Percentiles rank a stretch among this genome's conserved stretches.
These are phyloP conservation scores for Sinocyclocheilus rhinocerous DNA, from an alignment of 2,113 vertebrate species.

Conservation along the genomic window DNA sequence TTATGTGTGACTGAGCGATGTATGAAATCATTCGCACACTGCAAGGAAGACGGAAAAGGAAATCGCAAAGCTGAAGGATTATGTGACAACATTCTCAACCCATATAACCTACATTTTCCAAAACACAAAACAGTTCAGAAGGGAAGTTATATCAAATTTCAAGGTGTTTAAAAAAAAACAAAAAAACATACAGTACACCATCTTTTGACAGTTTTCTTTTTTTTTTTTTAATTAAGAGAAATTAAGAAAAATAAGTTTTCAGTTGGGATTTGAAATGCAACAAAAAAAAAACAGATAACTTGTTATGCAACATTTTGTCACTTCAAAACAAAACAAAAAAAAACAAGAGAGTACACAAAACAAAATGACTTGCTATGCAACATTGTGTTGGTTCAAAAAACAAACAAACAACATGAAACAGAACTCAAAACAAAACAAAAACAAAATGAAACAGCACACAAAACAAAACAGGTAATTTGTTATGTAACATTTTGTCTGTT, in stretches of 20 bases:
- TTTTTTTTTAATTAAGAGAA: neutral
- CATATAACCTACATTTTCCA: neutral
- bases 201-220: neutral
- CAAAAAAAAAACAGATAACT: too few species aligned
- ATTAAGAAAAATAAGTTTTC: too few species aligned
- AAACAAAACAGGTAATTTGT: neutral
- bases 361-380: too few species aligned
- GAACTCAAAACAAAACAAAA: too few species aligned
- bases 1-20: constrained; percentile 41
- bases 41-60: neutral
- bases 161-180: too few species aligned
- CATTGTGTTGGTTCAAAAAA: neutral
- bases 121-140: neutral
- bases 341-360: too few species aligned
- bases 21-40: constrained; percentile 10
- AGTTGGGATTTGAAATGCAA: neutral
- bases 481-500: neutral
- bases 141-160: neutral
- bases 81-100: neutral
- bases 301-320: neutral
- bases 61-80: neutral
- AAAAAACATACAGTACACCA: too few species aligned
- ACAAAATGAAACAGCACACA: too few species aligned
- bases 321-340: too few species aligned
- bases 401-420: too few species aligned